Evolutionary conservation across 2,888 invertebrate genomes (phyloP), one percentile per base, ranked within the genome.

Genomic region (Acheta domesticus): DNA sequence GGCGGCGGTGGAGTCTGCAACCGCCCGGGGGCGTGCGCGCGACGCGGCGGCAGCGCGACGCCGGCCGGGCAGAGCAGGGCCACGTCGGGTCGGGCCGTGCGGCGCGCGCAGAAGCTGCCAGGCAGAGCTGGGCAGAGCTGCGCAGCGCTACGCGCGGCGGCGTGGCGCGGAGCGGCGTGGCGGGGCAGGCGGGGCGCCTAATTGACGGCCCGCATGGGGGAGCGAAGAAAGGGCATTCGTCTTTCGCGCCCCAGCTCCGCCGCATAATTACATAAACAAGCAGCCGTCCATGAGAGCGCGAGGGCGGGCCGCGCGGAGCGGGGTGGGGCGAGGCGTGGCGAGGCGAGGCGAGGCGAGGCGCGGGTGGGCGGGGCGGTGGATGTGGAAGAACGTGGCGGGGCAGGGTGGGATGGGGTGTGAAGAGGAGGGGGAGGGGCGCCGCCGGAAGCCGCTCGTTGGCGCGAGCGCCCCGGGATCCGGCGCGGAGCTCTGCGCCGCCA

Each of bases 151-250:
- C 36, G 36, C 11, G 16, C 2, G 0, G 62, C 3, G 62, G 19
- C 19, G 8, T 0, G 16, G n/a, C 14, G 62, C 0, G 62, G 4
- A 3, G 62, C 4, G 4, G 62, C 62, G 12, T 5, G 14, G 62
- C 14, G 62, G 14, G 62, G 14, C 36, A 36, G 5, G 36, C 36
- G 36, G 36, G 36, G 36, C 16, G 62, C n/a, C 62, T 62, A 62
- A 62, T 62, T 62, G 62, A 62, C 62, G 62, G n/a, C 62, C 62
- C 62, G 62, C 62, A 62, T 62, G 62, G 62, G 62, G 62, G 62
- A 62, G 62, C 62, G 16, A 62, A 62, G 62, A n/a, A 62, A 62
- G 62, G 62, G 62, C 62, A 62, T 62, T 62, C 62, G 62, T 62
- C 62, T 62, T 62, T 62, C 62, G 62, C 62, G 62, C 62, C n/a